Evolutionary conservation across 1,140 invertebrate species (phyloP), one percentile per base, ranked within the genome.

Genomic region (Brachionus sp.): DNA sequence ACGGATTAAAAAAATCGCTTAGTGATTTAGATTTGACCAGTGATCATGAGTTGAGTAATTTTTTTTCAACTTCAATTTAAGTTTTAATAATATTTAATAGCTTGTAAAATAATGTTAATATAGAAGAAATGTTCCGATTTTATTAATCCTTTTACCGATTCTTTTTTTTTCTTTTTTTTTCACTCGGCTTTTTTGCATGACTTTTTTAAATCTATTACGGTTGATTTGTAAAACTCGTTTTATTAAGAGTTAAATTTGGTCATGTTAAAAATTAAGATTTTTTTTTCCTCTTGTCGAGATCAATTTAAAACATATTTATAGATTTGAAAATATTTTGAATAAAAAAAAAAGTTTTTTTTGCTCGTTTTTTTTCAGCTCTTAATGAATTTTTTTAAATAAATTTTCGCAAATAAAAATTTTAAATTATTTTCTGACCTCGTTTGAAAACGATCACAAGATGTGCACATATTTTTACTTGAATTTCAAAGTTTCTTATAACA

Each of bases 341-440:
- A 70, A 70, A 70, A 70, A 70, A 70, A 33, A 39, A 16, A 39
- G 39, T 70, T 70, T 37, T 70, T 70, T 70, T 70, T 70, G 29
- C 37, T 70, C 37, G 29, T 70, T 70, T 35, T 66, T 70, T 37
- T 37, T 70, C 35, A 37, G 33, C 33, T 39, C 16, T 70, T 37
- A 70, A 70, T 37, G 10, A 39, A 70, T 37, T 70, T 70, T 70
- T 70, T 70, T 37, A 70, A 70, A 70, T 70, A 70, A 70, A 70
- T 70, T 70, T 37, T 37, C 29, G 37, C 37, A 70, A 70, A 70
- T n/a, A 68, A 33, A 33, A 33, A 35, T 5, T 64, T 53, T 68
- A 1, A 29, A 29, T 29, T 29, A 29, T 29, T 29, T 29, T 29
- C 29, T 29, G 29, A 29, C 29, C 29, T 29, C 29, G 29, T 29